Evolutionary conservation across 2,888 invertebrate species (phyloP).

Genomic region (Drosophila paramelanica): DNA sequence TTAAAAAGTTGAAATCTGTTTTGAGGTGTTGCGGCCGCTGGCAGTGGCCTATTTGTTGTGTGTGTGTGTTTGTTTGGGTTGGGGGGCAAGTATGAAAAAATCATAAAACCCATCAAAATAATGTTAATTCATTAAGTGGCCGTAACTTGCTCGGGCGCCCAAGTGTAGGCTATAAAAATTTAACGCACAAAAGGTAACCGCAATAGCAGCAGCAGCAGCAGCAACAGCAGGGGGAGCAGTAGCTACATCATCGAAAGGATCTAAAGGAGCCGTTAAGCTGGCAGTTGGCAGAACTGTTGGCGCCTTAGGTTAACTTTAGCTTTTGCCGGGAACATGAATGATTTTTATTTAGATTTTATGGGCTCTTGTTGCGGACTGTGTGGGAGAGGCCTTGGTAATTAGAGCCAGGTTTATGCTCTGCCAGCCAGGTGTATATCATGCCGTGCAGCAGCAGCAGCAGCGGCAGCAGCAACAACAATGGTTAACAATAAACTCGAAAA

Average conservation of each 20-base stretch:
- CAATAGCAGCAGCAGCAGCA: constrained; percentile 12
- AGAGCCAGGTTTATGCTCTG: constrained; percentile 74
- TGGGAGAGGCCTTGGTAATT: constrained; percentile 61
- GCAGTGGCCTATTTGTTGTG: constrained; percentile 23
- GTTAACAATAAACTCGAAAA: constrained; percentile 77
- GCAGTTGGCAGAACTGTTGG: constrained; percentile 31
- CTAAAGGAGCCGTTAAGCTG: constrained; percentile 37
- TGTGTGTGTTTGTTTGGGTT: constrained; percentile 10
- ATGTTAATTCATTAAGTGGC: constrained; percentile 81
- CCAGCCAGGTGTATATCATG: constrained; percentile 69
- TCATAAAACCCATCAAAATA: constrained; percentile 79
- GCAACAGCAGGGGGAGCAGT: background rate
- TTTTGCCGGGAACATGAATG: constrained; percentile 69
- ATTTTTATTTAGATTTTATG: constrained; percentile 81
- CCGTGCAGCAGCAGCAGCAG: constrained; percentile 21
- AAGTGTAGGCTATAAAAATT: constrained; percentile 79
- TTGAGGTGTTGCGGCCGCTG: constrained; percentile 55
- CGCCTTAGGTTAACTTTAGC: constrained; percentile 53
- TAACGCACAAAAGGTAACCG: constrained; percentile 67
- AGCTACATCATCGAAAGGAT: constrained; percentile 44
- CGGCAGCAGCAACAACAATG: constrained; percentile 18
- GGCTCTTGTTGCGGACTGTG: constrained; percentile 23
- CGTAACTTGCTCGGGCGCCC: constrained; percentile 75
- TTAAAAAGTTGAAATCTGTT: constrained; percentile 67
- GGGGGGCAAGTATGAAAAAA: constrained; percentile 51